These are phyloP conservation scores for Myopa tessellatipennis DNA, from an alignment of 2,888 invertebrate genomes.

Conservation along the genomic window DNA sequence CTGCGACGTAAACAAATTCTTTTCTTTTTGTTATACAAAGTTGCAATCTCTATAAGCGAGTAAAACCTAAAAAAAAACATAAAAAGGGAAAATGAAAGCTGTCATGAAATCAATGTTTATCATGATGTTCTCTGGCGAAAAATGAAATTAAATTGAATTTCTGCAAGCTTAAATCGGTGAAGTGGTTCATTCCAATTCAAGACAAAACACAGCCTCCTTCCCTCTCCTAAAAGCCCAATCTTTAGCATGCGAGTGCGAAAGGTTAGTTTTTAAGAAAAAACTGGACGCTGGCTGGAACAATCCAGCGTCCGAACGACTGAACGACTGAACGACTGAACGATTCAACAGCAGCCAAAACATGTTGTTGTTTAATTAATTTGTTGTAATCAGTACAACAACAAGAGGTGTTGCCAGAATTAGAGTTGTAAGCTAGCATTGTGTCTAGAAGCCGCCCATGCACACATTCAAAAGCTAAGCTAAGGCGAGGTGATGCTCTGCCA, in stretches of 20 bases:
- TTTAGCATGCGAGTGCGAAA: neutral
- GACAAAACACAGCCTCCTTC: no score
- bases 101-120: no score
- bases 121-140: neutral
- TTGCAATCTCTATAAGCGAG: no score
- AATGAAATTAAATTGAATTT: neutral
- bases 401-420: neutral
- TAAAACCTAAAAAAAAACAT: no score
- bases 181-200: neutral
- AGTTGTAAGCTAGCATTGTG: neutral
- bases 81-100: no score
- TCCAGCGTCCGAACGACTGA: no score
- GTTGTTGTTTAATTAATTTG: conserved; percentile 13
- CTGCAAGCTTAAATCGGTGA: neutral
- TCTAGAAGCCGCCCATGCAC: neutral
- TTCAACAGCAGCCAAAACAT: conserved; percentile 3
- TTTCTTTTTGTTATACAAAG: no score
- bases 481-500: no score
- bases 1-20: no score
- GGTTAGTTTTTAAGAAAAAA: neutral
- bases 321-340: no score
- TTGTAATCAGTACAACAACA: neutral
- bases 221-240: no score
- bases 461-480: neutral
- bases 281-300: no score